Base-by-base conservation (phyloP, 2,113 vertebrate genomes). In the Pseudorasbora parva region DNA sequence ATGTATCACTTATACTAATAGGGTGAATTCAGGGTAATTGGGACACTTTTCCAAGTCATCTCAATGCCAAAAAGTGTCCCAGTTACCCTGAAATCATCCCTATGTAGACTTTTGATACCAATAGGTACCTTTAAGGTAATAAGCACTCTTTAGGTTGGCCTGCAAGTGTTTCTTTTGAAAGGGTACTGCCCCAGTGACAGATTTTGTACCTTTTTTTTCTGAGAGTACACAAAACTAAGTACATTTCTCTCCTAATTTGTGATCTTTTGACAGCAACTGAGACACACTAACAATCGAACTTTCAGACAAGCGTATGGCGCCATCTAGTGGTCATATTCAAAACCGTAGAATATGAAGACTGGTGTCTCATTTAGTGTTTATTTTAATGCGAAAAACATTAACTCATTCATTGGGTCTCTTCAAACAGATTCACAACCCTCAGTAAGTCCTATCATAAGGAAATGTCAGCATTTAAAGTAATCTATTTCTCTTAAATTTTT, bases 251-350 rank as follows among this genome's bases (percentile, higher is more conserved):
- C 15, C 37, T 37, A 33, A 21, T 21, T 41, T 68, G 19, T 11
- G 64, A 37, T 41, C 64, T 66, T 66, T 19, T 66, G 30, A 66
- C 37, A 43, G 4, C 10, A n/a, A 37, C 68, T 14, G 21, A 41
- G 68, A 45, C 64, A 30, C 30, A 37, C 8, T 37, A 54, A 57
- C 19, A 33, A 30, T 33, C 45, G 8, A 21, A 8, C 30, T 57
- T 77, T 77, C 21, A 45, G 60, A 19, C 30, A 11, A 81, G 82
- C 33, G 27, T 74, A 4, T 84, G 68, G 62, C 79, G 57, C 87
- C 85, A 84, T 82, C 87, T 86, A 45, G 64, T 82, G 79, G 74
- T 69, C 1, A 21, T 15, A 17, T 30, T 33, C 51, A 37, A 49
- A 74, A 25, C 4, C 8, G 41, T 12, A 0, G 25, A 30, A 37